phyloP scores from a whole-genome alignment of 2,888 invertebrate genomes.

The Caenorhabditis wallacei region DNA sequence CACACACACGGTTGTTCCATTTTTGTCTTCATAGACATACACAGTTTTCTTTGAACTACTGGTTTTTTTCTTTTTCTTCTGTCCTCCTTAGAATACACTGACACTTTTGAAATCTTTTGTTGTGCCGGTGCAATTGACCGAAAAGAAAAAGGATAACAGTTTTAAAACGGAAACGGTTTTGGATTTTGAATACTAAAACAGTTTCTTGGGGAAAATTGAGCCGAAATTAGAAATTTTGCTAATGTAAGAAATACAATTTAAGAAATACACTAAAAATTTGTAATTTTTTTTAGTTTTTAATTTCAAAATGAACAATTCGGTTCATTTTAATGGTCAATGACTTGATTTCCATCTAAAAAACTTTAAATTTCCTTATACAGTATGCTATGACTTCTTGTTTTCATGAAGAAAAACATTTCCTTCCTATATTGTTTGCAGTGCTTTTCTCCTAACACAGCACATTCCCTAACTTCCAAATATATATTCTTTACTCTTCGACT shows the following conservation, averaged over 20 bases:
- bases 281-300: too few relatives aligned
- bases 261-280: too few relatives aligned
- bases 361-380: too few relatives aligned
- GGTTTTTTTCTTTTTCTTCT: conserved; percentile 1
- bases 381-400: background rate
- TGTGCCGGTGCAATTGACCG: conserved; percentile 27
- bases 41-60: conserved; percentile 35
- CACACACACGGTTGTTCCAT: conserved; percentile 28
- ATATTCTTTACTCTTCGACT: background rate
- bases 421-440: background rate
- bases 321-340: too few relatives aligned
- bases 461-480: too few relatives aligned
- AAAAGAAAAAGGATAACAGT: conserved; percentile 12
- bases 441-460: too few relatives aligned
- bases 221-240: too few relatives aligned
- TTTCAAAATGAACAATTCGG: too few relatives aligned
- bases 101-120: background rate
- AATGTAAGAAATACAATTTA: too few relatives aligned
- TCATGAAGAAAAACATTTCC: background rate
- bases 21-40: conserved; percentile 22
- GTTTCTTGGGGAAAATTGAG: too few relatives aligned
- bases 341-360: too few relatives aligned
- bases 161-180: background rate
- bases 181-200: too few relatives aligned
- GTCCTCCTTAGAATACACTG: background rate